A percentile compares a stretch with the other conserved stretches of the same genome.
phyloP scores from a whole-genome alignment of 2,888 invertebrate genomes.

The Eurois occulta region DNA sequence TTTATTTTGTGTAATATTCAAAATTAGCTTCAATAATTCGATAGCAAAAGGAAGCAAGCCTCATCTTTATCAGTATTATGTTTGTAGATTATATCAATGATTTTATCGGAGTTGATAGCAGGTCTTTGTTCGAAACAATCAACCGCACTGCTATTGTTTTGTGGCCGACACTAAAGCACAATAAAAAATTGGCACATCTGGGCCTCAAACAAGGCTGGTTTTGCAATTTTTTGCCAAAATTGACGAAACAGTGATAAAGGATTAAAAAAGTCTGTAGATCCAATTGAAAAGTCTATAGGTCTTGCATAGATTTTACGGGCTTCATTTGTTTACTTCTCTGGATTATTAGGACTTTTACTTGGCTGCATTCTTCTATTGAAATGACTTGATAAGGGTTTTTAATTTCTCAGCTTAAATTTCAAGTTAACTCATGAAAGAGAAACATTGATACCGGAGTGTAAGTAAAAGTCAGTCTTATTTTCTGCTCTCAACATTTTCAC shows the following conservation, averaged over 20 bases:
- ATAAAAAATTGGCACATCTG: conserved; percentile 78
- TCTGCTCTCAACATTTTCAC: background rate
- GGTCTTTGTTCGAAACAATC: conserved; percentile 80
- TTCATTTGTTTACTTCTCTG: background rate
- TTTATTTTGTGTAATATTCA: background rate
- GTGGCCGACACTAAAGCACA: conserved; percentile 75
- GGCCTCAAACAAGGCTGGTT: conserved; percentile 70
- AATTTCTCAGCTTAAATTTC: background rate
- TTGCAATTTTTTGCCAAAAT: conserved; percentile 50
- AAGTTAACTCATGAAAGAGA: background rate
- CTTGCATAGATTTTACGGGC: background rate
- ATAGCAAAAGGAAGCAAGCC: conserved; percentile 37
- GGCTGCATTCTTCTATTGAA: background rate
- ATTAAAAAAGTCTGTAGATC: background rate
- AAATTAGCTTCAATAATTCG: conserved; percentile 27
- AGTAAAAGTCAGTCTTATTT: background rate
- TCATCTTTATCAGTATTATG: conserved; percentile 60
- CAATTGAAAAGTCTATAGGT: background rate
- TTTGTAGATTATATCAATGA: conserved; percentile 67
- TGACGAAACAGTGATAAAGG: conserved; percentile 12
- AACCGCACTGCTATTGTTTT: conserved; percentile 78
- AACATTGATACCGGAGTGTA: background rate
- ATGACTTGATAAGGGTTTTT: background rate
- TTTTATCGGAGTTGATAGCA: conserved; percentile 79
- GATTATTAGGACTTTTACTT: background rate